These are phyloP conservation scores for Diogma glabrata DNA, from an alignment of 2,888 invertebrate species.

Conservation along the genomic window DNA sequence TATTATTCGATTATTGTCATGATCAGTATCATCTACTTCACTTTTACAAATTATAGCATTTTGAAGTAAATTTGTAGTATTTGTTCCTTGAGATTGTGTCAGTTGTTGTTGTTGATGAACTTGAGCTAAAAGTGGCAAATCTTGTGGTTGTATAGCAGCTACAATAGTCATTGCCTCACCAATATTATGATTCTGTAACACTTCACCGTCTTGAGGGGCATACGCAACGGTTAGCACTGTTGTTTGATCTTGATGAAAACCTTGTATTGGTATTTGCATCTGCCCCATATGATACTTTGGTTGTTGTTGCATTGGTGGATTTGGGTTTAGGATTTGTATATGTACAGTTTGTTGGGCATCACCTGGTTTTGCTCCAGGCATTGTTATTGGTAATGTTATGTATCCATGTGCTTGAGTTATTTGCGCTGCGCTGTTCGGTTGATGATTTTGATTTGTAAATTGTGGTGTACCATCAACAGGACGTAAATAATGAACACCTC, in stretches of 20 bases:
- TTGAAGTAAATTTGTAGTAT: constrained; percentile 11
- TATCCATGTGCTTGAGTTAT: constrained; percentile 44
- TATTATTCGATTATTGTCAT: constrained; percentile 16
- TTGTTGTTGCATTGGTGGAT: constrained; percentile 37
- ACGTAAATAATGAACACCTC: constrained; percentile 63
- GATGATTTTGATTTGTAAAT: constrained; percentile 24
- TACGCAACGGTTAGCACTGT: constrained; percentile 67
- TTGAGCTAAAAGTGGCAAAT: constrained; percentile 48
- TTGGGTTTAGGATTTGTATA: constrained; percentile 47
- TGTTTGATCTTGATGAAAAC: constrained; percentile 61
- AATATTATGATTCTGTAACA: constrained; percentile 41
- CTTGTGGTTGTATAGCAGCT: constrained; percentile 54
- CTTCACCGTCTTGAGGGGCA: constrained; percentile 49
- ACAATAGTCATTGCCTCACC: constrained; percentile 53
- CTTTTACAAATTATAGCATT: constrained; percentile 15
- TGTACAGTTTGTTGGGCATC: constrained; percentile 69
- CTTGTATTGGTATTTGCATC: constrained; percentile 62
- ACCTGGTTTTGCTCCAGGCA: constrained; percentile 61
- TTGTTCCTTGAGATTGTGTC: neutral
- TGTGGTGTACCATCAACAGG: constrained; percentile 42
- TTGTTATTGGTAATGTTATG: constrained; percentile 65
- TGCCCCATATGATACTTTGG: constrained; percentile 63
- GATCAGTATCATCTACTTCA: constrained; percentile 11
- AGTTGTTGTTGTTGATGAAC: constrained; percentile 18
- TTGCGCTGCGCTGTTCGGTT: constrained; percentile 18